Evolutionary conservation across 2,797 vertebrate genomes (phyloP), one percentile per base, ranked within the genome.

Genomic region (Siniperca obscura): DNA sequence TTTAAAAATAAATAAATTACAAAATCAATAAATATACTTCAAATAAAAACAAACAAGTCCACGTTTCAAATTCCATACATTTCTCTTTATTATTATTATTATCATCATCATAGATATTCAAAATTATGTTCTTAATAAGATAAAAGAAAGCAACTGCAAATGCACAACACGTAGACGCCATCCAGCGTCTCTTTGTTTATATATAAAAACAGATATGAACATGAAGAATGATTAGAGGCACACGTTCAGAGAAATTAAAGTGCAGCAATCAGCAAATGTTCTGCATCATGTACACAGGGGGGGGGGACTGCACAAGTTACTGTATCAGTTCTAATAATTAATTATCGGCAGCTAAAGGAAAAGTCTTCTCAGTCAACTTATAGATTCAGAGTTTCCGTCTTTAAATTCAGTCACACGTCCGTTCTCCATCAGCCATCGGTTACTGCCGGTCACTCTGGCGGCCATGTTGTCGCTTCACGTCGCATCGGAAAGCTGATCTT

Each of bases 191-290:
- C 25, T 77, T 71, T 6, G 61, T 74, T 78, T 70, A 7, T 53
- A 70, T 87, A 90, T 83, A 87, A 89, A 90, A 90, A 88, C 75
- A 68, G 81, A 82, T 85, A 79, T 88, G 85, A 89, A 87, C 77
- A 85, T 73, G 59, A 44, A 86, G 84, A 82, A 83, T 78, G 60
- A 82, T 86, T 75, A 52, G 87, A 94, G 93, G 93, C 92, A 94
- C 90, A 85, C 78, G 80, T 83, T 87, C 74, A 90, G 74, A 92
- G 73, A 88, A 85, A 84, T 56, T 88, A 87, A 91, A 90, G 88
- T 91, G 91, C 91, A 87, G 87, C 77, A 73, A 77, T 92, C 84
- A 81, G 80, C 66, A 78, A 89, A 86, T 4, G 50, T 70, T 85
- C 85, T 84, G 85, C 85, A 78, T 89, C 81, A 76, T 82, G 67